Percentiles rank a stretch among this genome's conserved stretches.
Conservation (phyloP, 1,140 invertebrate species). For the Meloidogyne floridensis region DNA sequence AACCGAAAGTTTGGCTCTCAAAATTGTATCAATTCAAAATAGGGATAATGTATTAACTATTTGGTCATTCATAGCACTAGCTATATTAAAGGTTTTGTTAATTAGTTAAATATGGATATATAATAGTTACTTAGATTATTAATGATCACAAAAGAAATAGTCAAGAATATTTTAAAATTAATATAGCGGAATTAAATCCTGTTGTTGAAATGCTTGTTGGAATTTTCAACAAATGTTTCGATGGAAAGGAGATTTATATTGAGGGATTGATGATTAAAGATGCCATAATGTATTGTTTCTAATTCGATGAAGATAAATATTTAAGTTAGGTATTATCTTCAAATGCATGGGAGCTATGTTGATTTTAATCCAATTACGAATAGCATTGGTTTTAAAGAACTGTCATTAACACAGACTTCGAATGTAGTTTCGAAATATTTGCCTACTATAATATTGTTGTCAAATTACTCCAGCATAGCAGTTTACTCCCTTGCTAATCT, state of each 20-base stretch:
- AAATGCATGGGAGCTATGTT: background rate
- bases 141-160: background rate
- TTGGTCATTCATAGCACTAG: slow-evolving; percentile 53
- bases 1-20: slow-evolving; percentile 53
- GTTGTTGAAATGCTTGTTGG: background rate
- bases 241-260: background rate
- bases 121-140: background rate
- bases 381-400: background rate
- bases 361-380: background rate
- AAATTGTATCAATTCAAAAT: slow-evolving; percentile 56
- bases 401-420: background rate
- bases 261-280: background rate
- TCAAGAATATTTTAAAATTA: background rate
- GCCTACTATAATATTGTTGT: background rate
- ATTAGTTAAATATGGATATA: too few species aligned
- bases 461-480: slow-evolving; percentile 2
- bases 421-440: background rate
- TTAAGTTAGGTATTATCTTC: background rate
- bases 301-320: background rate
- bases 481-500: background rate
- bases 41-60: slow-evolving; percentile 51
- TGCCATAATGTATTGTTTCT: background rate
- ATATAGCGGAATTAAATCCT: background rate
- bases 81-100: slow-evolving; percentile 26
- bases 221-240: background rate